Conservation (phyloP, 2,113 vertebrate species). For the Cricetomys ansorgei region DNA sequence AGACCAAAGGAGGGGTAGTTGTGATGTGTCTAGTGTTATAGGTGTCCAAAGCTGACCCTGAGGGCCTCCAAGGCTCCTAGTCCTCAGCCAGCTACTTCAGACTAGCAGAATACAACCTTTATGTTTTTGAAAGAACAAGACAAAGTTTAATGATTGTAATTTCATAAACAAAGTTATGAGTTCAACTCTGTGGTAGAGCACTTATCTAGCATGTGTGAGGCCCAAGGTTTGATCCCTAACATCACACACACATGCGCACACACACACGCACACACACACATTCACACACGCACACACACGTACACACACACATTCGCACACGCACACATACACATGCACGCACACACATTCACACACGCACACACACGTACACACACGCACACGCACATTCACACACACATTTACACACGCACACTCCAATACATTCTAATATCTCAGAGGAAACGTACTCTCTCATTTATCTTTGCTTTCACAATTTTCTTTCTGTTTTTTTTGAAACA, state of each 20-base stretch:
- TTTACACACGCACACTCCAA: background rate
- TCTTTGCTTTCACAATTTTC: background rate
- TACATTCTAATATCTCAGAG: background rate
- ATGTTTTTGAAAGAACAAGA: background rate
- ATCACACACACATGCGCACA: background rate
- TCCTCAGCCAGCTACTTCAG: background rate
- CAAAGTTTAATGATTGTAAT: background rate
- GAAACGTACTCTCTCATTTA: background rate
- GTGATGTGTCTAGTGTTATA: background rate
- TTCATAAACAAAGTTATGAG: background rate
- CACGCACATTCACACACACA: background rate
- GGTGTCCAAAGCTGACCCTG: background rate
- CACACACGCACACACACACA: too few species aligned
- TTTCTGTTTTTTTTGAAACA: background rate
- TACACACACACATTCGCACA: too few species aligned
- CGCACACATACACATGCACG: too few species aligned
- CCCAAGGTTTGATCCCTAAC: background rate
- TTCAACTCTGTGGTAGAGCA: background rate
- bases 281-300: too few species aligned
- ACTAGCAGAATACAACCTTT: background rate
- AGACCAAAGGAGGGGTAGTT: background rate
- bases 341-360: too few species aligned
- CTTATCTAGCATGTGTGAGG: background rate
- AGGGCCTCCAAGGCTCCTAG: background rate
- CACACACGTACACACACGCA: too few species aligned